These are phyloP conservation scores for Neotragus pygmaeus DNA, from an alignment of 2,113 vertebrate species.

Conservation along the genomic window DNA sequence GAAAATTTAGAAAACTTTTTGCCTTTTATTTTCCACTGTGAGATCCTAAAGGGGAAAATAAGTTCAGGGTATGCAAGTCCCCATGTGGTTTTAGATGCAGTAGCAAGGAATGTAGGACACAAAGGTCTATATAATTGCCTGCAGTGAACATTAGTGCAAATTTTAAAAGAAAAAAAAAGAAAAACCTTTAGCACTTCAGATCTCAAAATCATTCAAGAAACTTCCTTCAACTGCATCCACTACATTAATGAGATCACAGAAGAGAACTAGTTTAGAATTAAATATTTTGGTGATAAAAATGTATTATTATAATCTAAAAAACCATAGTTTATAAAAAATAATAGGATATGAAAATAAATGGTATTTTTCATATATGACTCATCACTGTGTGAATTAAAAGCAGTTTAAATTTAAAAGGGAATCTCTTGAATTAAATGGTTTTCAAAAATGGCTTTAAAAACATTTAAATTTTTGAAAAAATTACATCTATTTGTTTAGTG, in stretches of 20 bases:
- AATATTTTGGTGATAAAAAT: neutral
- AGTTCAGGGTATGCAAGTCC: neutral
- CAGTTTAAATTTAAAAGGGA: neutral
- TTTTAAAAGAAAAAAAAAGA: neutral
- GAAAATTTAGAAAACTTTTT: constrained; percentile 43
- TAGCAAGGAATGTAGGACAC: constrained; percentile 32
- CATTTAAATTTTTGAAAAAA: constrained; percentile 3
- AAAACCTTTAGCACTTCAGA: neutral
- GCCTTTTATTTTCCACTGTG: constrained; percentile 40
- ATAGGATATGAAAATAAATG: neutral
- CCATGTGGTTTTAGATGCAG: neutral
- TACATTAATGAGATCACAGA: neutral
- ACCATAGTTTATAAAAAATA: neutral
- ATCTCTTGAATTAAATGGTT: neutral
- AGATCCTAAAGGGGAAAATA: constrained; percentile 25
- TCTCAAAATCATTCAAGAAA: neutral
- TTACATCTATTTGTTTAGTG: neutral
- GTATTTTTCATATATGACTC: neutral
- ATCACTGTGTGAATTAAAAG: neutral
- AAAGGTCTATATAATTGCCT: neutral
- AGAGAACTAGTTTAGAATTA: neutral
- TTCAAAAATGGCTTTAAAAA: neutral
- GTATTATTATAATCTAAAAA: constrained; percentile 28
- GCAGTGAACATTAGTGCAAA: constrained; percentile 25
- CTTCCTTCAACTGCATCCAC: neutral